Evolutionary conservation across 2,797 vertebrate species (phyloP).

Genomic region (Trachurus trachurus): DNA sequence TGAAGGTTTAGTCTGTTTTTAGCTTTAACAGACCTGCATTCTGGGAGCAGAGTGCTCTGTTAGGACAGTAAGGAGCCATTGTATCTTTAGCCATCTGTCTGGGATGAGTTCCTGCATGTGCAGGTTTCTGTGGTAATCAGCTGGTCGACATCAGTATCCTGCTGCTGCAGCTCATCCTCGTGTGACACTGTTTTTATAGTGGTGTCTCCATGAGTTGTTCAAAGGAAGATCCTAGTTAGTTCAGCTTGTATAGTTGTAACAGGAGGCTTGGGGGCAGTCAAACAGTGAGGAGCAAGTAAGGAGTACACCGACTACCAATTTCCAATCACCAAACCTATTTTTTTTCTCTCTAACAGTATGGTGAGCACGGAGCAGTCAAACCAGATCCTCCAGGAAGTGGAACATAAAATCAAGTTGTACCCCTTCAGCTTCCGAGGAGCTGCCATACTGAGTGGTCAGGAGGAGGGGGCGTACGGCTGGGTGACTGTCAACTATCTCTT

Average conservation of each 20-base stretch:
- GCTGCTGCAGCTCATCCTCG: not conserved
- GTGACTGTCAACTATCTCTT: conserved; percentile 93
- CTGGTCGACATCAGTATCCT: not conserved
- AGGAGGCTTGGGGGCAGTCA: not conserved
- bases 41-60: too few species aligned
- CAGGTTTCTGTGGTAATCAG: not conserved
- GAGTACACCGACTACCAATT: not conserved
- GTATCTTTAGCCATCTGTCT: too few species aligned
- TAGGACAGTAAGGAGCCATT: too few species aligned
- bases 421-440: conserved; percentile 89
- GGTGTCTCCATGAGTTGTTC: not conserved
- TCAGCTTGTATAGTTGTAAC: not conserved
- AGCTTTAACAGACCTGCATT: too few species aligned
- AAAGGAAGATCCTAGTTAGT: not conserved
- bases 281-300: not conserved
- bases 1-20: too few species aligned
- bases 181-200: not conserved
- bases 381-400: conserved; percentile 84
- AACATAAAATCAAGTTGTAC: conserved; percentile 84
- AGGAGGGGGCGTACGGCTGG: conserved; percentile 93
- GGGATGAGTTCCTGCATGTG: too few species aligned
- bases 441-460: conserved; percentile 85
- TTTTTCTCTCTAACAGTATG: conserved; percentile 53
- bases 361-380: conserved; percentile 67
- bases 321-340: not conserved